Base-by-base conservation (phyloP, 2,888 invertebrate species). In the Caenorhabditis sulstoni region DNA sequence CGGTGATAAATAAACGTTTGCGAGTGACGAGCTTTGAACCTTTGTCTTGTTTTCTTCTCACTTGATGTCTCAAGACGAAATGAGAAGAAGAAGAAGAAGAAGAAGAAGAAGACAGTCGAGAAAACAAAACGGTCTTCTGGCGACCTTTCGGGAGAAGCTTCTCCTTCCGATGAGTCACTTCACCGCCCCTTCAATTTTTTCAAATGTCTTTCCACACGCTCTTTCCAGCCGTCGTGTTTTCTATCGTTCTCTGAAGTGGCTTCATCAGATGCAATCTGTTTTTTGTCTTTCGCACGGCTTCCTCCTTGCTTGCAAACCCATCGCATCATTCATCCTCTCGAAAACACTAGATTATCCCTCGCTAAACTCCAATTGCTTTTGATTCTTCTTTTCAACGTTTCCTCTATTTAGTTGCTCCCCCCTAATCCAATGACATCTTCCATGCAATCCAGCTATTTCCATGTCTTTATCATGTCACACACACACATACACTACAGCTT, bases 21-120 rank as follows among this genome's bases (percentile, higher is more conserved):
- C 16, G 53, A 70, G 68, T 23, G 14, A 61, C 16, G 53, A 70
- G 68, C 68, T 70, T 50, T 61, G 61, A 61, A 62, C 61, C 45
- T 47, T 55, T 39, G 61, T 45, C 37, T 59, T 62, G 29, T 39
- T 70, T 55, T 52, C 44, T 39, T 47, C 45, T 68, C 50, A 53
- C 50, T 45, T 61, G 53, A 47, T 62, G 55, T 62, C 59, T 61
- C 50, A 45, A 44, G 52, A 41, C 52, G 9, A 47, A 47, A 61
- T 29, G 23, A n/a, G 16, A 16, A 35, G 29, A 29, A 23, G 8
- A 52, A 64, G 50, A 62, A 37, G 23, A 23, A 23, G n/a, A 50
- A 58, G 50, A 41, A 52, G 39, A 16, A 44, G 44, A 23, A 35
- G n/a, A n/a, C n/a, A n/a, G n/a, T n/a, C n/a, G n/a, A n/a, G n/a